Conservation (phyloP, 2,797 vertebrate genomes). For the Delichon dasypus region DNA sequence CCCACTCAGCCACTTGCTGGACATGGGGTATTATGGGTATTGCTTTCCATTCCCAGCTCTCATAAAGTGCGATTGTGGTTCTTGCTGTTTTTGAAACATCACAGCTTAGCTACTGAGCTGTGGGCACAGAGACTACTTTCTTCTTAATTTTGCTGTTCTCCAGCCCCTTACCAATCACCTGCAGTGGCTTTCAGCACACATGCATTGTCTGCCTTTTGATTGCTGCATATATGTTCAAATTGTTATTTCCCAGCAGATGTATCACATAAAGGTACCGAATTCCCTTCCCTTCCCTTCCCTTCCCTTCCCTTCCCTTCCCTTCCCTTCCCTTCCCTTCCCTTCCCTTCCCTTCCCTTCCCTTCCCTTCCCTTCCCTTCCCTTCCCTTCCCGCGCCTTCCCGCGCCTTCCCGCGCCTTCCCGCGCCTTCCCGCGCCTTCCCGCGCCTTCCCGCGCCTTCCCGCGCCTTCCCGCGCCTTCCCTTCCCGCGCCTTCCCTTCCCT, state of each 20-base stretch:
- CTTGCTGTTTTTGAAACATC: background rate
- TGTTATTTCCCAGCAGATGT: constrained; percentile 20
- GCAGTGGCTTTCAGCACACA: background rate
- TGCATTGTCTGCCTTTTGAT: background rate
- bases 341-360: too few relatives aligned
- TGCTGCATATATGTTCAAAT: background rate
- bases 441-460: too few relatives aligned
- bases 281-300: background rate
- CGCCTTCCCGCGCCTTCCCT: too few relatives aligned
- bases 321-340: too few relatives aligned
- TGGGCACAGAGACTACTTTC: background rate
- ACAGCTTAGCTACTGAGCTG: background rate
- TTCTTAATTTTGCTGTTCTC: background rate
- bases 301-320: too few relatives aligned
- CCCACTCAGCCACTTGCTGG: background rate
- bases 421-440: too few relatives aligned
- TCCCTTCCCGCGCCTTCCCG: too few relatives aligned
- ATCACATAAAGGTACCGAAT: background rate
- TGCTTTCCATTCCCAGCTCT: background rate
- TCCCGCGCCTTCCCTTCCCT: too few relatives aligned
- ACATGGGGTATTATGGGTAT: background rate
- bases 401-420: too few relatives aligned
- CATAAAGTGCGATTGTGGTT: background rate
- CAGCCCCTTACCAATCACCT: background rate
- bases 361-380: background rate